Evolutionary conservation across 1,140 invertebrate species (phyloP).

Genomic region (Panagrolaimus sp.): DNA sequence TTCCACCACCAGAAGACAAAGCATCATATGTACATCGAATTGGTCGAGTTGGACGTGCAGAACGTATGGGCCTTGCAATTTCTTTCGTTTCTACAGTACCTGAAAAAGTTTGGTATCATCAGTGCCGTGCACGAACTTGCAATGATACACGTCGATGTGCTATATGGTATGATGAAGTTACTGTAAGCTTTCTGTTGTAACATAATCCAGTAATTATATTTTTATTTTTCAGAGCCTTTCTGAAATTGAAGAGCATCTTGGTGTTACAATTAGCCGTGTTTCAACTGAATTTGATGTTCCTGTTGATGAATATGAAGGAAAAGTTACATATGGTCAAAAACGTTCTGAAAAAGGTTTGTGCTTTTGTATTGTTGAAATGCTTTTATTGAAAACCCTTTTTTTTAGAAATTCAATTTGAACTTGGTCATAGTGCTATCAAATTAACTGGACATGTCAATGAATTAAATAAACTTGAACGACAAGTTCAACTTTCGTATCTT

Average conservation of each 20-base stretch:
- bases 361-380: not conserved
- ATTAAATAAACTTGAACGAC: slow-evolving; percentile 27
- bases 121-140: slow-evolving; percentile 86
- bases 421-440: slow-evolving; percentile 27
- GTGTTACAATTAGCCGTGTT: slow-evolving; percentile 86
- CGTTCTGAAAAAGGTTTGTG: slow-evolving; percentile 30
- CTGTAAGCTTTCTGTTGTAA: slow-evolving; percentile 63
- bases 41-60: slow-evolving; percentile 91
- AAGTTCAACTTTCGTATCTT: slow-evolving; percentile 29
- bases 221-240: slow-evolving; percentile 75
- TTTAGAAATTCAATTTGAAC: slow-evolving; percentile 17
- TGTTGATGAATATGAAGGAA: slow-evolving; percentile 92
- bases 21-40: slow-evolving; percentile 98
- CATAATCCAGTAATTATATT: slow-evolving; percentile 4
- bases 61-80: slow-evolving; percentile 95
- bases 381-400: slow-evolving; percentile 7
- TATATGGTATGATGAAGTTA: slow-evolving; percentile 94
- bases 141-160: slow-evolving; percentile 92
- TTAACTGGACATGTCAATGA: slow-evolving; percentile 25
- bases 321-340: slow-evolving; percentile 80
- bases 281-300: slow-evolving; percentile 80
- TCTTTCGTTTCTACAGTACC: slow-evolving; percentile 85
- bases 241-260: slow-evolving; percentile 97
- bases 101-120: slow-evolving; percentile 89
- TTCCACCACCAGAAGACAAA: slow-evolving; percentile 84